A percentile compares a stretch with the other conserved stretches of the same genome.
phyloP scores from a whole-genome alignment of 2,113 vertebrate genomes.

The Spea multiplicata region DNA sequence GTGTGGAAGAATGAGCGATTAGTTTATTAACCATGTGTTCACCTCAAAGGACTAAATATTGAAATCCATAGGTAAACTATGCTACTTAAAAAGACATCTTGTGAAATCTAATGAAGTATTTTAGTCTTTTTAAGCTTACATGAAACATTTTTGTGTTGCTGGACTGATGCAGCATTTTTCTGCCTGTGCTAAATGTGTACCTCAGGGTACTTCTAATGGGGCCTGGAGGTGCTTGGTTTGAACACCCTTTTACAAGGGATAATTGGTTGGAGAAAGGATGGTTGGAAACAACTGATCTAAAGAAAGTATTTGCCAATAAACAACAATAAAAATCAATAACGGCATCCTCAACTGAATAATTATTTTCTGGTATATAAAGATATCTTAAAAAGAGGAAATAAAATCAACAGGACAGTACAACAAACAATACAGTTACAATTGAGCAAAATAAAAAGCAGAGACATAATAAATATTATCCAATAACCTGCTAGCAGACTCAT shows the following conservation, averaged over 20 bases:
- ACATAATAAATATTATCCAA: slow-evolving; percentile 18
- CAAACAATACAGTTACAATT: slow-evolving; percentile 3
- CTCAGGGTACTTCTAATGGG: no score
- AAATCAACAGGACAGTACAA: slow-evolving; percentile 28
- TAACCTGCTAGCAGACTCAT: slow-evolving; percentile 38
- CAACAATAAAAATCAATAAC: neutral
- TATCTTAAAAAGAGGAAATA: slow-evolving; percentile 19
- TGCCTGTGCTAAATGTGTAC: no score
- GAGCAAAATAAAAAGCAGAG: neutral
- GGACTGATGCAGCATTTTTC: no score
- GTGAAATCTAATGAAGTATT: neutral
- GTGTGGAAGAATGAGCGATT: no score
- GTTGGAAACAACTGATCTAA: no score
- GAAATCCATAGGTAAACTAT: neutral
- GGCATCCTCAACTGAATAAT: slow-evolving; percentile 26
- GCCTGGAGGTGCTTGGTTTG: no score
- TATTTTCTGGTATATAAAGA: slow-evolving; percentile 23
- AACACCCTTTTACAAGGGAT: no score
- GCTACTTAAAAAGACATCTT: neutral
- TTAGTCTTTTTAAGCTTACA: neutral
- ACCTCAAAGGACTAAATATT: no score
- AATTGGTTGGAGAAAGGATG: no score
- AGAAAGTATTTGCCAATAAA: no score
- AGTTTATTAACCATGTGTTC: no score
- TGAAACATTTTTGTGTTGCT: neutral